Conservation (phyloP, 2,888 invertebrate species). For the Glaucopsyche alexis region DNA sequence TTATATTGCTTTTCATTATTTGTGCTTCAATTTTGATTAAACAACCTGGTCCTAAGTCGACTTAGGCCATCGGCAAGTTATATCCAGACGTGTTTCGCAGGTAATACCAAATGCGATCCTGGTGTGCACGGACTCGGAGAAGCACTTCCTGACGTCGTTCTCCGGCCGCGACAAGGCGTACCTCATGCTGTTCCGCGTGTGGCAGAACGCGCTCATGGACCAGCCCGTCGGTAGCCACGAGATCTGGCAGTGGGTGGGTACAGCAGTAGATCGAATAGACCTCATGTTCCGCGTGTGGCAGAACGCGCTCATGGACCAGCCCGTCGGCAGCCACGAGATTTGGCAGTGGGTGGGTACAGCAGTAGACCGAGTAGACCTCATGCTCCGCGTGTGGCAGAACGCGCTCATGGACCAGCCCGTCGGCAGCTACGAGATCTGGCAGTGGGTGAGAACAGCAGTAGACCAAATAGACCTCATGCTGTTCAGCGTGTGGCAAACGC, state of each 20-base stretch:
- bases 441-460: constrained; percentile 82
- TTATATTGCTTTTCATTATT: too few species aligned
- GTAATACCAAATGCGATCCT: constrained; percentile 98
- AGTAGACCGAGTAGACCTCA: constrained; percentile 78
- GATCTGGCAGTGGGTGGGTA: constrained; percentile 91
- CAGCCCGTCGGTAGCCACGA: constrained; percentile 90
- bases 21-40: too few species aligned
- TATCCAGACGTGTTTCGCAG: constrained; percentile 54
- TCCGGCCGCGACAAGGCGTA: constrained; percentile 96
- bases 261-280: constrained; percentile 50
- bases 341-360: constrained; percentile 88
- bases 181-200: constrained; percentile 96
- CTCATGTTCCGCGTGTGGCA: constrained; percentile 98
- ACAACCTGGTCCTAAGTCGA: too few species aligned
- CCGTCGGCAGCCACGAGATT: constrained; percentile 89
- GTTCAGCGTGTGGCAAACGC: constrained; percentile 98
- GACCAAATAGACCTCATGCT: constrained; percentile 86
- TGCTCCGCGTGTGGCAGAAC: constrained; percentile 98
- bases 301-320: constrained; percentile 95
- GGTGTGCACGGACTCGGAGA: constrained; percentile 89
- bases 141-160: constrained; percentile 97
- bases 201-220: constrained; percentile 97
- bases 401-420: constrained; percentile 94
- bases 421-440: constrained; percentile 91
- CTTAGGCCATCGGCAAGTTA: not conserved